A percentile compares a stretch with the other conserved stretches of the same genome.
These are phyloP conservation scores for Patiria miniata DNA, from an alignment of 35 echinoderm and acorn worm genomes.

Conservation along the genomic window DNA sequence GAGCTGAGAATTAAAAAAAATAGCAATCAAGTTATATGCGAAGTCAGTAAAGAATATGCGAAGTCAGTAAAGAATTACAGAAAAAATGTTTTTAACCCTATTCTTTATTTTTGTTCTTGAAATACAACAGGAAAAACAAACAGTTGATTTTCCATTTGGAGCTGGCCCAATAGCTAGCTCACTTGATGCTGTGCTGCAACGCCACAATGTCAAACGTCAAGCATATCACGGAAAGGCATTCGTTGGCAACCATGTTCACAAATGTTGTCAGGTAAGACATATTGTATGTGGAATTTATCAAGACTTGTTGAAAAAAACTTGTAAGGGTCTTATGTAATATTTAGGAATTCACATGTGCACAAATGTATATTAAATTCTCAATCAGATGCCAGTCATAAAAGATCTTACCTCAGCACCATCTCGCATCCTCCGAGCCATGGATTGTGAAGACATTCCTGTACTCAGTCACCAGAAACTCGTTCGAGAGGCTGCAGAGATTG, in stretches of 20 bases:
- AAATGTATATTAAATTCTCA: not conserved
- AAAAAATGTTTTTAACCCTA: not conserved
- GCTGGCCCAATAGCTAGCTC: slow-evolving; percentile 28
- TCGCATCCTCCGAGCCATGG: not conserved
- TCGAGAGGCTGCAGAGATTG: not conserved
- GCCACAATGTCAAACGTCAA: slow-evolving; percentile 19
- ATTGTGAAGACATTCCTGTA: not conserved
- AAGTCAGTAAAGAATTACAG: not conserved
- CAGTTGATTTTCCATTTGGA: slow-evolving; percentile 27
- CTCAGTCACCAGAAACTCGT: not conserved
- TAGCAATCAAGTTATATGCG: not conserved
- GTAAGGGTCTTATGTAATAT: too few relatives aligned
- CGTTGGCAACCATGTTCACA: slow-evolving; percentile 74
- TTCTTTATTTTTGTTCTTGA: not conserved
- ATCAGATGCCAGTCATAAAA: not conserved
- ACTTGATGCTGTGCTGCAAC: slow-evolving; percentile 38
- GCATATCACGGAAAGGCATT: slow-evolving; percentile 68
- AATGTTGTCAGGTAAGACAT: slow-evolving; percentile 63
- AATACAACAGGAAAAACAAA: not conserved
- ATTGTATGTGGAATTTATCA: too few relatives aligned
- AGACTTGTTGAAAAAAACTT: too few relatives aligned
- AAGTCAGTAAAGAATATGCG: not conserved
- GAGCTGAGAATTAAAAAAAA: not conserved
- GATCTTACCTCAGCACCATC: not conserved
- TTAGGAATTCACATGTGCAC: too few relatives aligned